Percentiles rank a stretch among this genome's conserved stretches.
These are phyloP conservation scores for Willowsia nigromaculata DNA, from an alignment of 2,888 invertebrate species.

Conservation along the genomic window DNA sequence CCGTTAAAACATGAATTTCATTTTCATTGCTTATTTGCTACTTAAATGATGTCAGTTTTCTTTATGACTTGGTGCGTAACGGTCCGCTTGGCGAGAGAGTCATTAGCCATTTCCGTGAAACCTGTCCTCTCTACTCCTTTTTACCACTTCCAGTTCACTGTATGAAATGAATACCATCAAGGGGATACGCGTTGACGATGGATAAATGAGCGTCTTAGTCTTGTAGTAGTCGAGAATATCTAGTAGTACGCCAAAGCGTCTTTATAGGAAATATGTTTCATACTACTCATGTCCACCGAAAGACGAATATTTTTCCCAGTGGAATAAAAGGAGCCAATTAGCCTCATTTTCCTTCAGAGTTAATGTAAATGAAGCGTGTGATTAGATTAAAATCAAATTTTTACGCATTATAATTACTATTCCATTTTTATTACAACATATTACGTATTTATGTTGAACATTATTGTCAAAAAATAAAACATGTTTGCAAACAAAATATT, in stretches of 20 bases:
- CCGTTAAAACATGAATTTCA: slow-evolving; percentile 48
- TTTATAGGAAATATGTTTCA: no score
- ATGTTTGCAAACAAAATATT: no score
- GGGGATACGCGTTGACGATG: not conserved
- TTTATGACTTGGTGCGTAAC: slow-evolving; percentile 43
- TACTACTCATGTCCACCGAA: not conserved
- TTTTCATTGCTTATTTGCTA: slow-evolving; percentile 51
- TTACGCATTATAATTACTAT: not conserved
- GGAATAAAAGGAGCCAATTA: slow-evolving; percentile 53
- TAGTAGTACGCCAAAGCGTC: no score
- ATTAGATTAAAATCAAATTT: slow-evolving; percentile 51
- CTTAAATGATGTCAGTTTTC: slow-evolving; percentile 48
- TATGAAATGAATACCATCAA: not conserved
- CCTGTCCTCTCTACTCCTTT: not conserved
- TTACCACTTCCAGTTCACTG: not conserved
- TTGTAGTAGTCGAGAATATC: no score
- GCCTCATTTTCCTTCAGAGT: slow-evolving; percentile 31
- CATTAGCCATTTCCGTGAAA: slow-evolving; percentile 39
- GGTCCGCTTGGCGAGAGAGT: slow-evolving; percentile 8
- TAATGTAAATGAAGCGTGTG: slow-evolving; percentile 56
- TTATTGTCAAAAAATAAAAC: no score
- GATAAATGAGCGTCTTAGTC: not conserved
- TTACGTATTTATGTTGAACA: no score
- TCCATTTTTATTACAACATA: not conserved
- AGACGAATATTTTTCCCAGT: slow-evolving; percentile 40